Evolutionary conservation across 2,888 invertebrate species (phyloP).

Genomic region (Ophioninae sp.): DNA sequence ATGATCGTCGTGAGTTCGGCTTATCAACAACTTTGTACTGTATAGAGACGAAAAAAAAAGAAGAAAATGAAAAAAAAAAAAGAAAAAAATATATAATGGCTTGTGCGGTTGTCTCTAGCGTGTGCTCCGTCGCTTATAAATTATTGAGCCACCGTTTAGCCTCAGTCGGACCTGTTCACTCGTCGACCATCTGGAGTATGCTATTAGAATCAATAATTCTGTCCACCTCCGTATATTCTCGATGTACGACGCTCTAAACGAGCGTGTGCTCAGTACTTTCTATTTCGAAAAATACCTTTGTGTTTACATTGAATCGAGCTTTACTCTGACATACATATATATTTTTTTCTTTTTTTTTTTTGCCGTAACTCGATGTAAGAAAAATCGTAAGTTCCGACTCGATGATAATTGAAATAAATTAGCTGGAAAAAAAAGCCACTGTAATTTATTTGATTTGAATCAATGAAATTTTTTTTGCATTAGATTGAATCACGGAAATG

Average conservation of each 20-base stretch:
- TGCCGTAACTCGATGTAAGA: neutral
- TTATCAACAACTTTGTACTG: constrained; percentile 1
- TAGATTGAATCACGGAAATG: no score
- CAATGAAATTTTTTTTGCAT: no score
- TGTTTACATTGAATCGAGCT: neutral
- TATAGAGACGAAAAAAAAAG: neutral
- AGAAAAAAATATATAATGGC: neutral
- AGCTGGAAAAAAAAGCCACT: no score
- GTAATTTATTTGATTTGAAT: no score
- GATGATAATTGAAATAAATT: no score
- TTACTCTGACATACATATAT: neutral
- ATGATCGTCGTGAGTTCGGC: neutral
- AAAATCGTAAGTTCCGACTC: neutral
- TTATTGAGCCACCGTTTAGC: constrained; percentile 3
- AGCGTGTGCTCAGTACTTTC: neutral
- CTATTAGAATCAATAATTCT: constrained; percentile 4
- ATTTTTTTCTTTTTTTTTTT: neutral
- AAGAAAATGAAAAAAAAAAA: neutral
- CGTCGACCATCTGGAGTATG: constrained; percentile 14
- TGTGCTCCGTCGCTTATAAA: constrained; percentile 7
- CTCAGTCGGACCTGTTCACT: neutral
- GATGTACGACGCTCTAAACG: neutral
- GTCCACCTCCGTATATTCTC: neutral
- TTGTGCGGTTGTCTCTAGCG: neutral
- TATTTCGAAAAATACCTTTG: neutral